These are phyloP conservation scores for Typhlichthys subterraneus DNA, from an alignment of 2,797 vertebrate species.

Conservation along the genomic window DNA sequence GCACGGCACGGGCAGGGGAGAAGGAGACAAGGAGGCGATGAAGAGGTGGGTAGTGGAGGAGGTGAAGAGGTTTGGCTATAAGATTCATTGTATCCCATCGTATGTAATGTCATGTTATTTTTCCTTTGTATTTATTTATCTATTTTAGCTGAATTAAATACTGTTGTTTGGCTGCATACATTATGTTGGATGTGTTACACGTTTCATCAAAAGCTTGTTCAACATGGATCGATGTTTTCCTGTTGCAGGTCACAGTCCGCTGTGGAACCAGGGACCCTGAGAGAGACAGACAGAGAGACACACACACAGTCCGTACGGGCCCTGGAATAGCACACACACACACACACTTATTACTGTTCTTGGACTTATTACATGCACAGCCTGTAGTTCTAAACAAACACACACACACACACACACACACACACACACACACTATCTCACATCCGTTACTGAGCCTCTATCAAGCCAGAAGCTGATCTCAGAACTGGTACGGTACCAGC, in stretches of 20 bases:
- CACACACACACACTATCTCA: background rate
- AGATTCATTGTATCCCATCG: slow-evolving; percentile 28
- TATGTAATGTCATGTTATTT: background rate
- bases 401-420: slow-evolving; percentile 1
- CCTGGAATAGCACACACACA: slow-evolving; percentile 52
- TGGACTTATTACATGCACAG: background rate
- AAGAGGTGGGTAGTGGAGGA: slow-evolving; percentile 10
- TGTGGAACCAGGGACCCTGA: slow-evolving; percentile 57
- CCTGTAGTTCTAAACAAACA: background rate
- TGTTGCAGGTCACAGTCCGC: slow-evolving; percentile 67
- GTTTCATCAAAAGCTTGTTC: background rate
- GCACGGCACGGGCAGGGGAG: slow-evolving; percentile 41
- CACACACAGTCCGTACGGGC: slow-evolving; percentile 60
- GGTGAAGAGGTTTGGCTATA: slow-evolving; percentile 44
- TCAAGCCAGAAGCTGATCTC: slow-evolving; percentile 39
- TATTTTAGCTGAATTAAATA: background rate
- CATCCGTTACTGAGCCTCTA: slow-evolving; percentile 41
- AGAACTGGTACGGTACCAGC: background rate
- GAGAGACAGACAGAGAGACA: slow-evolving; percentile 62
- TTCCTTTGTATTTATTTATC: background rate
- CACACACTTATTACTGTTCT: slow-evolving; percentile 1
- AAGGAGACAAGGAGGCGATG: slow-evolving; percentile 43
- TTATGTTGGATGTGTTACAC: background rate
- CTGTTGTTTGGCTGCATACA: too few species aligned
- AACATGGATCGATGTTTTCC: background rate